phyloP scores from a whole-genome alignment of 1,140 invertebrate genomes.

The Drosophila murphyi region DNA sequence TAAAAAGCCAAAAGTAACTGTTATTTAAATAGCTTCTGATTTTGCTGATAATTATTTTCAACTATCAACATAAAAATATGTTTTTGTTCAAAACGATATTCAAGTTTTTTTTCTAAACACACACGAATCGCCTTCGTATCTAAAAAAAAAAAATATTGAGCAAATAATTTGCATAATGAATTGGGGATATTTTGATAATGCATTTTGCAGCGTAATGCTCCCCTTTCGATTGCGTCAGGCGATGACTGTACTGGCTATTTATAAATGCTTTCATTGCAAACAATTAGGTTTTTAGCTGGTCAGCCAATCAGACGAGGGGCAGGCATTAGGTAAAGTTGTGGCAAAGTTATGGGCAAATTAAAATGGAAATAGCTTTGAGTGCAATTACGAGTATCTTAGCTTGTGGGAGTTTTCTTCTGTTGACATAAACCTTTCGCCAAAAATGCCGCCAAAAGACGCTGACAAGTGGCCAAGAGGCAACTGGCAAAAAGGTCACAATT shows the following conservation, averaged over 20 bases:
- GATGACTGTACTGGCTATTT: background rate
- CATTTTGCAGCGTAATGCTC: background rate
- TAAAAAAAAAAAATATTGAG: background rate
- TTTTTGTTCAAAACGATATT: too few species aligned
- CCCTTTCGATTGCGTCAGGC: background rate
- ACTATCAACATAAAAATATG: too few species aligned
- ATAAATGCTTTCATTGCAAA: conserved; percentile 3
- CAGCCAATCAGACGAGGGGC: background rate
- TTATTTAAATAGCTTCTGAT: too few species aligned
- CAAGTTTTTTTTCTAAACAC: too few species aligned
- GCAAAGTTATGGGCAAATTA: conserved; percentile 40
- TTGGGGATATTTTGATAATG: background rate
- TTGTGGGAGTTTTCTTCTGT: conserved; percentile 29
- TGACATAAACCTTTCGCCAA: conserved; percentile 78
- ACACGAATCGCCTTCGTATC: background rate
- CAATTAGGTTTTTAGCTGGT: background rate
- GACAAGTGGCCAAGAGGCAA: conserved; percentile 67
- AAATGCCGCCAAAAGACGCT: conserved; percentile 66
- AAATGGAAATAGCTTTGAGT: conserved; percentile 42
- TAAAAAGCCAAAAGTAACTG: too few species aligned
- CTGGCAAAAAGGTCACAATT: conserved; percentile 76
- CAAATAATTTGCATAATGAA: background rate
- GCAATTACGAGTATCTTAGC: conserved; percentile 45
- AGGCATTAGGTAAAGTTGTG: conserved; percentile 19
- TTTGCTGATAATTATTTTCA: too few species aligned